A percentile compares a stretch with the other conserved stretches of the same genome.
Evolutionary conservation across 2,888 invertebrate species (phyloP).

Genomic region (Melinaea marsaeus): DNA sequence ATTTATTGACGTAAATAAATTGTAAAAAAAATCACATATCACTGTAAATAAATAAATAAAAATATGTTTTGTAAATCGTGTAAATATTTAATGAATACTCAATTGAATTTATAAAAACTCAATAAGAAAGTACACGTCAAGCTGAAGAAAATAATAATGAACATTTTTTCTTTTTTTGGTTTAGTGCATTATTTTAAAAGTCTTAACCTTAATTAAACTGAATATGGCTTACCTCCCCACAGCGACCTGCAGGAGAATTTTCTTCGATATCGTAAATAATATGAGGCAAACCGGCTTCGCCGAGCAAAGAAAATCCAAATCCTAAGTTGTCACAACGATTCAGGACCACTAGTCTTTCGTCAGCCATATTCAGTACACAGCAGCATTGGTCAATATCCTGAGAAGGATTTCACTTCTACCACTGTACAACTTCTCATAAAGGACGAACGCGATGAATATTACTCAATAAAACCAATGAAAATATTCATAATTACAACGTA

Average conservation of each 20-base stretch:
- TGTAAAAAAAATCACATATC: too few species aligned
- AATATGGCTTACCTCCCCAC: slow-evolving; percentile 86
- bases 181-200: neutral
- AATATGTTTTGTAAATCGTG: too few species aligned
- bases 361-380: slow-evolving; percentile 85
- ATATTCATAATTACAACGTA: slow-evolving; percentile 62
- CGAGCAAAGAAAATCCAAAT: slow-evolving; percentile 93
- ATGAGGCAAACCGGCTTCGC: slow-evolving; percentile 93
- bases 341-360: slow-evolving; percentile 92
- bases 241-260: slow-evolving; percentile 94
- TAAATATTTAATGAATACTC: too few species aligned
- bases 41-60: too few species aligned
- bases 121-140: too few species aligned
- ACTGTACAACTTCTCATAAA: slow-evolving; percentile 54
- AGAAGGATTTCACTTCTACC: slow-evolving; percentile 57
- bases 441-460: slow-evolving; percentile 44
- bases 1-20: too few species aligned
- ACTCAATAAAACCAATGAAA: slow-evolving; percentile 50
- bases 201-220: neutral
- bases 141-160: too few species aligned
- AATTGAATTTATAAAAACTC: too few species aligned
- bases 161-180: too few species aligned
- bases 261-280: slow-evolving; percentile 96
- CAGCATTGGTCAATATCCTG: slow-evolving; percentile 71
- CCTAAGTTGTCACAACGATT: slow-evolving; percentile 92